These are phyloP conservation scores for Sinella curviseta DNA, from an alignment of 1,140 invertebrate genomes.

Conservation along the genomic window DNA sequence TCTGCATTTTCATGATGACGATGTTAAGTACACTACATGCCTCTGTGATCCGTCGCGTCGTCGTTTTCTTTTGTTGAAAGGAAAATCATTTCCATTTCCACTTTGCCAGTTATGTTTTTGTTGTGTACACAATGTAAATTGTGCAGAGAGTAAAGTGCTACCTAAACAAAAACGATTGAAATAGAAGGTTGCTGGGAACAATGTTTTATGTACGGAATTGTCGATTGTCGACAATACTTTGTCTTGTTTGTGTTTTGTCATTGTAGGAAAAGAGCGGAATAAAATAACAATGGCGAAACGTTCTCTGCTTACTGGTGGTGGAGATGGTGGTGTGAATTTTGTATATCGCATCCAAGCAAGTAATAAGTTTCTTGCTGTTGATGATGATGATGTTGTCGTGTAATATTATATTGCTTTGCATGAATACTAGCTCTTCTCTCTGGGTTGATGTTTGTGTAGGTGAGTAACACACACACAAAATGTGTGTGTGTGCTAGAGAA, in stretches of 20 bases:
- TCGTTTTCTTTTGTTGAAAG: not conserved
- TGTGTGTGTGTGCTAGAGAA: not conserved
- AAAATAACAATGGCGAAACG: not conserved
- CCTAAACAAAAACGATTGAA: not conserved
- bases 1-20: too few relatives aligned
- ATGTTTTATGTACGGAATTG: too few relatives aligned
- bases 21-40: not conserved
- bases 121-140: not conserved
- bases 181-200: slow-evolving; percentile 3
- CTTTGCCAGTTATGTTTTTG: not conserved
- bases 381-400: not conserved
- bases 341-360: not conserved
- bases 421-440: too few relatives aligned
- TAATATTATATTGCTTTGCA: not conserved
- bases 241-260: not conserved
- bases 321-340: too few relatives aligned
- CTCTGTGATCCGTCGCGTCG: not conserved
- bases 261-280: not conserved
- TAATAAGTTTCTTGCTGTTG: not conserved
- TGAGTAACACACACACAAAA: not conserved
- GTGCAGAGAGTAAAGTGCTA: not conserved
- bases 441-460: not conserved
- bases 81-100: not conserved
- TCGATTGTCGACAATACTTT: not conserved
- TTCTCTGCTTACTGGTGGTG: not conserved